phyloP scores from a whole-genome alignment of 1,140 invertebrate genomes.

The Fopius arisanus region DNA sequence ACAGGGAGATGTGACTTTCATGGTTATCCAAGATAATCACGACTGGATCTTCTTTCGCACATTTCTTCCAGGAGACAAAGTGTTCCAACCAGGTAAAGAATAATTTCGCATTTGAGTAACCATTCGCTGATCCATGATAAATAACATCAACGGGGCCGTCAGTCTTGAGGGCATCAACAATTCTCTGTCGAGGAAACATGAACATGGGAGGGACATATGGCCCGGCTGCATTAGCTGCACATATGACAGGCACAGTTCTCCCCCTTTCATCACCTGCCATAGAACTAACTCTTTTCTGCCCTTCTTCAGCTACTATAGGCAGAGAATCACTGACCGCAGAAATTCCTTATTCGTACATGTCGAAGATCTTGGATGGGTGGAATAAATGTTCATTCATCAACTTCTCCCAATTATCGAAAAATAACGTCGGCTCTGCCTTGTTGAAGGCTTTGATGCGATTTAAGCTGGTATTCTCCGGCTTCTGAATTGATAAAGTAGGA shows the following conservation, averaged over 20 bases:
- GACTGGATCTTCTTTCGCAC: constrained; percentile 16
- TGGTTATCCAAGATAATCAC: constrained; percentile 45
- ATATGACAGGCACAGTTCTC: constrained; percentile 50
- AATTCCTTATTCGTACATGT: constrained; percentile 64
- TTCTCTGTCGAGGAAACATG: constrained; percentile 25
- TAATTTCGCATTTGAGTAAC: constrained; percentile 25
- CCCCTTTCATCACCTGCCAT: constrained; percentile 59
- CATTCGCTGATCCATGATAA: constrained; percentile 19
- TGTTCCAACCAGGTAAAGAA: constrained; percentile 19
- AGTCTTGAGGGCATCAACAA: constrained; percentile 39
- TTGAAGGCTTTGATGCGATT: constrained; percentile 48
- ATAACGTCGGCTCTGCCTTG: constrained; percentile 36
- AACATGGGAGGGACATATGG: constrained; percentile 32
- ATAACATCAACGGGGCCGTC: constrained; percentile 31
- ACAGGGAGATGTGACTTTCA: constrained; percentile 27
- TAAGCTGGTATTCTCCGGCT: constrained; percentile 47
- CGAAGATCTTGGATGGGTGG: constrained; percentile 47
- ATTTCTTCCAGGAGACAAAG: constrained; percentile 20
- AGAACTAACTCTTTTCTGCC: constrained; percentile 58
- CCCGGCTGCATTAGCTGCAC: constrained; percentile 53
- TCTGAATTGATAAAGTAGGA: constrained; percentile 42
- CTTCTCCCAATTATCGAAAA: constrained; percentile 37
- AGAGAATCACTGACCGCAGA: constrained; percentile 56
- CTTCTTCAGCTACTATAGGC: constrained; percentile 55
- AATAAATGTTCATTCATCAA: constrained; percentile 31